Percentiles rank a stretch among this genome's conserved stretches.
phyloP scores from a whole-genome alignment of 2,888 invertebrate genomes.

The Athalia rosae region DNA sequence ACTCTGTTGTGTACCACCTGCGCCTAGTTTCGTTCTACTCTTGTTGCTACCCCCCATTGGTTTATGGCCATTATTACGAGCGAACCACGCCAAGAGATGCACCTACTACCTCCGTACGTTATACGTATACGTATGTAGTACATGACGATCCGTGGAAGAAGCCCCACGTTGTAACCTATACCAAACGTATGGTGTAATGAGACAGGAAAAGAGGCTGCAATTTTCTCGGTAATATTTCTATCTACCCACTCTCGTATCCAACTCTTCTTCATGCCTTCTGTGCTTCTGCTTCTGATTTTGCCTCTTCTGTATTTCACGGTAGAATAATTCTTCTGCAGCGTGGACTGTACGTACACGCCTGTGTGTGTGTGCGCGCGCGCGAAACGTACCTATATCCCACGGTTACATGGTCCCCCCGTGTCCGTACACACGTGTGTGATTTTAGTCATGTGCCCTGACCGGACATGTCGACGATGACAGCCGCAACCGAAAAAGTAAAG shows the following conservation, averaged over 20 bases:
- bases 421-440: too few species aligned
- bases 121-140: neutral
- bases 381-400: too few species aligned
- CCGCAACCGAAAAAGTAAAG: too few species aligned
- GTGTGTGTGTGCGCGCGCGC: too few species aligned
- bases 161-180: conserved; percentile 29
- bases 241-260: conserved; percentile 2
- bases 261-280: too few species aligned
- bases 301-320: neutral
- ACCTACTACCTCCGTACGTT: neutral
- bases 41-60: neutral
- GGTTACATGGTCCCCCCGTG: too few species aligned
- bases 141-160: neutral
- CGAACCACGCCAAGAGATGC: conserved; percentile 14
- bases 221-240: conserved; percentile 36
- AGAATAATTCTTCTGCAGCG: too few species aligned
- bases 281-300: neutral
- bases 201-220: conserved; percentile 32
- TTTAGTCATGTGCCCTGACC: too few species aligned
- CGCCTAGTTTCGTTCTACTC: conserved; percentile 14
- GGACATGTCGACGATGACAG: too few species aligned
- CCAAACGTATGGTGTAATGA: conserved; percentile 16
- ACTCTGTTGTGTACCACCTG: neutral
- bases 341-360: too few species aligned
- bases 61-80: conserved; percentile 24